phyloP scores from a whole-genome alignment of 1,140 invertebrate genomes.

The Drosophila equinoxialis region DNA sequence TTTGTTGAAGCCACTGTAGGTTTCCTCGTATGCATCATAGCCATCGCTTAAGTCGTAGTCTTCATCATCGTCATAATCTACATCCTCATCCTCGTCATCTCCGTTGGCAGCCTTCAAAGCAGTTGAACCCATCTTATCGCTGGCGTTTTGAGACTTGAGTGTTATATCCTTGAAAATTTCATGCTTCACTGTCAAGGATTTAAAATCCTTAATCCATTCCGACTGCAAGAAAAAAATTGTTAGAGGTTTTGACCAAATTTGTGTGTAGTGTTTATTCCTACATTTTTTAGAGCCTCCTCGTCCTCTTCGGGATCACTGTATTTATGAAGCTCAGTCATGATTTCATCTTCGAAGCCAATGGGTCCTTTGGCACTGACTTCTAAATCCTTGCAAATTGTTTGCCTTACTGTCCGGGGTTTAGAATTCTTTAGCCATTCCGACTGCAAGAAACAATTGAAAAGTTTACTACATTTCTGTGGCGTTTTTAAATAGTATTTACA shows the following conservation, averaged over 20 bases:
- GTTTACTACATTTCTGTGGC: background rate
- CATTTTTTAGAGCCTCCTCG: conserved; percentile 46
- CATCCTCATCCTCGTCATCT: conserved; percentile 27
- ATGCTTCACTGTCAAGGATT: conserved; percentile 63
- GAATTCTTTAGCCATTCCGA: conserved; percentile 67
- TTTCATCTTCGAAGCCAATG: background rate
- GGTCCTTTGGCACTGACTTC: no score
- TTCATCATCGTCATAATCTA: conserved; percentile 57
- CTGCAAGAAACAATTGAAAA: conserved; percentile 28
- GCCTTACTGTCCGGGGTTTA: conserved; percentile 58
- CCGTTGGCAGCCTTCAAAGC: conserved; percentile 49
- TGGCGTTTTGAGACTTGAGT: conserved; percentile 21
- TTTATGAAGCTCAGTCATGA: conserved; percentile 66
- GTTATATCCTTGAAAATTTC: conserved; percentile 60
- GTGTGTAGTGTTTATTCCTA: conserved; percentile 8
- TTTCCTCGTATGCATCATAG: conserved; percentile 78
- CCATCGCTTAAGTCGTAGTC: conserved; percentile 67
- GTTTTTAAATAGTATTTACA: conserved; percentile 14
- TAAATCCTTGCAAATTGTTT: background rate
- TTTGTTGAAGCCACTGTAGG: conserved; percentile 76
- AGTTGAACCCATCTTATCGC: conserved; percentile 53
- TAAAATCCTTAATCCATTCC: conserved; percentile 65
- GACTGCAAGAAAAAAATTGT: conserved; percentile 37
- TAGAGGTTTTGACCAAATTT: background rate
- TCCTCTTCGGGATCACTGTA: conserved; percentile 79